Conservation (phyloP, 1,140 invertebrate genomes). For the Diploscapter pachys region DNA sequence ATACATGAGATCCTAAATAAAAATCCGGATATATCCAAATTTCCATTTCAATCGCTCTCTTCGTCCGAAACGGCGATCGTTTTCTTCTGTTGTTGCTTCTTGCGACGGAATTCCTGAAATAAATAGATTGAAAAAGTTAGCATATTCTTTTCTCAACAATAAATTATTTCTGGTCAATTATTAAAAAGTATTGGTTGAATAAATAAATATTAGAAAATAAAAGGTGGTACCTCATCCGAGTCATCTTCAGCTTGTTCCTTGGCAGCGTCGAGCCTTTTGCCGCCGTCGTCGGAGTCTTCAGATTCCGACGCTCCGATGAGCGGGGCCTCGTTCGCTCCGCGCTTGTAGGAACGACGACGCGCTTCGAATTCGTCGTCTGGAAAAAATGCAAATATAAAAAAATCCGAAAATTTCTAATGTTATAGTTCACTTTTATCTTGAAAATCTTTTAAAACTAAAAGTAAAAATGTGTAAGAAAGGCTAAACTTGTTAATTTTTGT, state of each 20-base stretch:
- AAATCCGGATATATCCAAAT: too few relatives aligned
- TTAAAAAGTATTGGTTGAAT: background rate
- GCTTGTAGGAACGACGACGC: background rate
- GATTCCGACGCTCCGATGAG: constrained; percentile 8
- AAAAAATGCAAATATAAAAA: constrained; percentile 23
- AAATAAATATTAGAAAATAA: background rate
- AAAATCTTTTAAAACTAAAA: background rate
- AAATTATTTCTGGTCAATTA: too few relatives aligned
- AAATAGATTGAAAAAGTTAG: background rate
- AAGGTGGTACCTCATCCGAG: constrained; percentile 11
- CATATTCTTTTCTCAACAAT: background rate
- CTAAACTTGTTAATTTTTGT: too few relatives aligned
- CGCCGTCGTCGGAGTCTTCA: constrained; percentile 8
- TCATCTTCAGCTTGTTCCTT: constrained; percentile 4
- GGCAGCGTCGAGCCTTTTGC: background rate
- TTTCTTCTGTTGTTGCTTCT: constrained; percentile 32
- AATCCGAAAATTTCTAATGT: background rate
- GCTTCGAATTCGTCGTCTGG: constrained; percentile 21
- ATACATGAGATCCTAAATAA: too few relatives aligned
- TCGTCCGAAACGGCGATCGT: constrained; percentile 38
- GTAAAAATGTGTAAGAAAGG: too few relatives aligned
- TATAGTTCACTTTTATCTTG: background rate
- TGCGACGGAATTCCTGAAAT: constrained; percentile 9
- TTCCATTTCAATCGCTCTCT: constrained; percentile 32
- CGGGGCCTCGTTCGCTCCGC: background rate